Evolutionary conservation across 1,140 invertebrate species (phyloP), one percentile per base, ranked within the genome.

Genomic region (Maniola jurtina): DNA sequence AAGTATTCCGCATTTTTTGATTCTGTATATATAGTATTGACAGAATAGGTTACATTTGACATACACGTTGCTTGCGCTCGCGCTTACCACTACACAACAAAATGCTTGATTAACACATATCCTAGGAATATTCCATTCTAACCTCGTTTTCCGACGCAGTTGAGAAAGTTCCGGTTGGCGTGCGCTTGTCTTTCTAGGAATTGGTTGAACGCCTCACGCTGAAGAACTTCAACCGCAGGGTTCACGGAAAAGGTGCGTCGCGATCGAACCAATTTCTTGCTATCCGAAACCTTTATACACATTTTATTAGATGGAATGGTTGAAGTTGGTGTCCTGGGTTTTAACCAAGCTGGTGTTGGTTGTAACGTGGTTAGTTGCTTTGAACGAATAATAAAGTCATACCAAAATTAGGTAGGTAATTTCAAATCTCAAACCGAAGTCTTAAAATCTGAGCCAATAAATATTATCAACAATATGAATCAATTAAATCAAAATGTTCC

Each of bases 171-270:
- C 48, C 92, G 81, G 81, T 93, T 93, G 66, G 86, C 79, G 68
- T 91, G 90, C 6, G 90, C 91, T 68, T 93, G 88, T 64, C 92
- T 92, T 64, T 92, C 92, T 69, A 92, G 85, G 66, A 91, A 86
- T 72, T 93, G 92, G 78, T 94, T 93, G 77, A 94, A 91, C 42
- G 93, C 93, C 34, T 95, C 94, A 84, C 95, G 94, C 66, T 96
- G 86, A 40, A 95, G 83, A 50, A 95, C 83, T 66, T 95, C 91
- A 77, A 80, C 72, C 7, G 86, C 79, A 1, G 86, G 86, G 55
- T 86, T 86, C 66, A 89, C 79, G 61, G 84, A 77, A 65, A 75
- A 33, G 6, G 75, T 71, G 13, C 81, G 77, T 8, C 80, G 77
- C 7, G 75, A 50, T 25, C 83, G 80, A 70, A 63, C 58, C 65